phyloP scores from a whole-genome alignment of 2,113 vertebrate species.

The Hydrolagus affinis region DNA sequence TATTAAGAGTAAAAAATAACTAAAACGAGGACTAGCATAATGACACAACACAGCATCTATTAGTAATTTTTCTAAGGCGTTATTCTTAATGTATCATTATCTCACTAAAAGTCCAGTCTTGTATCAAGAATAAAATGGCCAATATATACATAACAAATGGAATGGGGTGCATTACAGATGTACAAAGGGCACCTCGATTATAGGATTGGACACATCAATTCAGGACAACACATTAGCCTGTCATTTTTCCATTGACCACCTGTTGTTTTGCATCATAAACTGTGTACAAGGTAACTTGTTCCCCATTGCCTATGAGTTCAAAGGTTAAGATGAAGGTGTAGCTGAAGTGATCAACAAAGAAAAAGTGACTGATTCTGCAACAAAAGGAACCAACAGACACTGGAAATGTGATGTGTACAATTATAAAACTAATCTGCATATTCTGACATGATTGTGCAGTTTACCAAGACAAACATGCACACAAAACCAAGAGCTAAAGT shows the following conservation, averaged over 20 bases:
- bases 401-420: neutral
- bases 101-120: neutral
- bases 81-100: neutral
- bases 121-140: neutral
- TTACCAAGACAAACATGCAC: neutral
- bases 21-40: too few relatives aligned
- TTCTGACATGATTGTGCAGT: neutral
- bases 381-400: neutral
- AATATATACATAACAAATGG: neutral
- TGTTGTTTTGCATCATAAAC: neutral
- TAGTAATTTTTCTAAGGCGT: slow-evolving; percentile 5
- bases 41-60: neutral
- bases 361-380: neutral
- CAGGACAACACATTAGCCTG: neutral
- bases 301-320: neutral
- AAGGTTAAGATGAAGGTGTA: neutral
- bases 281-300: neutral
- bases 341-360: neutral
- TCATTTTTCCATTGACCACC: neutral
- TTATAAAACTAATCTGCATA: neutral
- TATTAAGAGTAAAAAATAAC: neutral
- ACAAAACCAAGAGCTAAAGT: neutral
- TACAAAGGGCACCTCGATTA: neutral
- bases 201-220: neutral
- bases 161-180: neutral